A percentile compares a stretch with the other conserved stretches of the same genome.
These are phyloP conservation scores for Sebastes matsubarae DNA, from an alignment of 2,797 vertebrate genomes.

Conservation along the genomic window DNA sequence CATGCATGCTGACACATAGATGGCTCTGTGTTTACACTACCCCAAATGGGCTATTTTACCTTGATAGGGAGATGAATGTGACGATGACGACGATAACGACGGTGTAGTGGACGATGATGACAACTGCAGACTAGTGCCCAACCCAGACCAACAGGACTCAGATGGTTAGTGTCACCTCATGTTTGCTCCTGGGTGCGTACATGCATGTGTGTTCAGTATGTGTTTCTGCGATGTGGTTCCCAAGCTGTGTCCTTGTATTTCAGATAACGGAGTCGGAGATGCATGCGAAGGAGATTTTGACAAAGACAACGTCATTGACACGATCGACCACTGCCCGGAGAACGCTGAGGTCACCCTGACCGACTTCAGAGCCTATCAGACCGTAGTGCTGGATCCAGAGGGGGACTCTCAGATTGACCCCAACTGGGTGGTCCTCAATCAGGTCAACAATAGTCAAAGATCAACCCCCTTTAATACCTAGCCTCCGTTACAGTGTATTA, in stretches of 20 bases:
- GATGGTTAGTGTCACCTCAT: constrained; percentile 83
- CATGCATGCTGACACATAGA: not conserved
- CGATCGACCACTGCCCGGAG: constrained; percentile 95
- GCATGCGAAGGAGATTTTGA: constrained; percentile 95
- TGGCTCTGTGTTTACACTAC: not conserved
- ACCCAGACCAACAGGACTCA: constrained; percentile 89
- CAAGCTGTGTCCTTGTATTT: constrained; percentile 23
- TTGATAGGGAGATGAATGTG: constrained; percentile 91
- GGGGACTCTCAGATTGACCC: constrained; percentile 98
- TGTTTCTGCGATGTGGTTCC: not conserved
- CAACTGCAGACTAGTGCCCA: constrained; percentile 94
- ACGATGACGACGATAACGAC: constrained; percentile 95
- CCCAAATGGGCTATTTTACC: not conserved
- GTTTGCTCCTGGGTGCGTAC: not conserved
- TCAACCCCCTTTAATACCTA: not conserved
- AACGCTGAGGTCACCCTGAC: constrained; percentile 97
- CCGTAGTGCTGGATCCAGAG: constrained; percentile 96
- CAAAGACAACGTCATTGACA: constrained; percentile 91
- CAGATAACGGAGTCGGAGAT: constrained; percentile 91
- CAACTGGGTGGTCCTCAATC: constrained; percentile 98
- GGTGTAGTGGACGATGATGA: constrained; percentile 91
- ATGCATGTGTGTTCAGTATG: not conserved
- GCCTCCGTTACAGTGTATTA: not conserved
- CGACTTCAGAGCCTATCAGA: constrained; percentile 98
- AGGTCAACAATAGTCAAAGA: constrained; percentile 75